Evolutionary conservation across 2,888 invertebrate genomes (phyloP).

Genomic region (Yponomeuta cagnagella): DNA sequence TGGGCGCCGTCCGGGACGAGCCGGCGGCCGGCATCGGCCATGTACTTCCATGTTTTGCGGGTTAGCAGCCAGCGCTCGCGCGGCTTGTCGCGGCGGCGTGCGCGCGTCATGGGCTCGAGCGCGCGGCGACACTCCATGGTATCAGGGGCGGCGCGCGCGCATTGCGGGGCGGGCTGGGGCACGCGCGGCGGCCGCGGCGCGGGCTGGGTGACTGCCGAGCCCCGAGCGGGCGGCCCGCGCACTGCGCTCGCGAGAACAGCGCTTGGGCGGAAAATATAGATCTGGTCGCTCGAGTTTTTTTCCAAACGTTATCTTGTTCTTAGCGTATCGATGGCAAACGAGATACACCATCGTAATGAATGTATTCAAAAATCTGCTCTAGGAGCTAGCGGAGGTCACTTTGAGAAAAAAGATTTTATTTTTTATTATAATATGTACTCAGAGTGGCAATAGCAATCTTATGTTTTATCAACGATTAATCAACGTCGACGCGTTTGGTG

Average conservation of each 20-base stretch:
- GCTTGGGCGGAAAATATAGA: slow-evolving; percentile 15
- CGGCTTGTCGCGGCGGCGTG: slow-evolving; percentile 74
- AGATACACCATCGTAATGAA: too few species aligned
- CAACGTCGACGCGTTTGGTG: too few species aligned
- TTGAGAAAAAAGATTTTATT: too few species aligned
- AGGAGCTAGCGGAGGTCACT: too few species aligned
- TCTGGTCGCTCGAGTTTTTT: background rate
- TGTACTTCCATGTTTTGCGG: slow-evolving; percentile 92
- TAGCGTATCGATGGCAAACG: too few species aligned
- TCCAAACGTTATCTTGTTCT: too few species aligned
- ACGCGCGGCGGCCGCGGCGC: slow-evolving; percentile 50
- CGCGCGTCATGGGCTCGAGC: slow-evolving; percentile 72
- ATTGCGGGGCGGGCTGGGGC: slow-evolving; percentile 44
- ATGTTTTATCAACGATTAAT: too few species aligned
- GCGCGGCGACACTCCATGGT: slow-evolving; percentile 56
- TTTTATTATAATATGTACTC: too few species aligned
- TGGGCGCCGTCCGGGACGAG: slow-evolving; percentile 88
- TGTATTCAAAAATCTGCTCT: too few species aligned
- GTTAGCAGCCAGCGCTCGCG: slow-evolving; percentile 92
- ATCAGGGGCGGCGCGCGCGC: slow-evolving; percentile 35
- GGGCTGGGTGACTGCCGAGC: slow-evolving; percentile 33
- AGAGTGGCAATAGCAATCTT: too few species aligned
- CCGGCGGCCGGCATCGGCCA: slow-evolving; percentile 92
- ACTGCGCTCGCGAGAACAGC: slow-evolving; percentile 25
- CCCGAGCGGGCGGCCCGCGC: slow-evolving; percentile 24